Base-by-base conservation (phyloP, 2,888 invertebrate genomes). In the Stenolophus ochropezus region DNA sequence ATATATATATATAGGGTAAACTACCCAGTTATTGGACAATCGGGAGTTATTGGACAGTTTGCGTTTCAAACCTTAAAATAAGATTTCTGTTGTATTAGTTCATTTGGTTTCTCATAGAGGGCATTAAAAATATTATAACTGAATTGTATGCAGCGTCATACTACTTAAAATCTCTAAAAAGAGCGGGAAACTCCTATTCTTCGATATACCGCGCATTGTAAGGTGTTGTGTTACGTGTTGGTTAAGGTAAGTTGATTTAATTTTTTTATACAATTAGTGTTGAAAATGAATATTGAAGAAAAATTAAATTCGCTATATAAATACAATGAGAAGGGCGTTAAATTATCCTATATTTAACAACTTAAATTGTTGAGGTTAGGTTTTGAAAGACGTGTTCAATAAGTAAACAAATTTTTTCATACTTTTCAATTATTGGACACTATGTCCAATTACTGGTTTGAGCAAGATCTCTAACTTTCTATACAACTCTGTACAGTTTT, bases 351-450 rank as follows among this genome's bases (percentile, higher is more conserved):
- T 27, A 3, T 27, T 27, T 27, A 27, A 5, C 27, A 27, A 27
- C 27, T 27, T 27, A 27, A 27, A 27, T 27, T 27, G 27, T 27
- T 51, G 16, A 51, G 51, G 16, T 51, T 51, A 51, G 51, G 5
- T 51, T 51, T 16, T 51, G n/a, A 16, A 51, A 51, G 51, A 16
- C 14, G 61, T 61, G 21, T 61, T 8, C 61, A 61, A 61, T 20
- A 18, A 18, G 8, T 61, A 27, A 61, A 61, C 23, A 11, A 61
- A 23, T 16, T 61, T 61, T 61, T 61, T 18, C 27, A 61, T 61
- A 61, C n/a, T 23, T 61, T 61, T 61, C 21, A 61, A 20, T 61
- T 61, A 18, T 27, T 61, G 61, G 61, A 21, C 61, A 61, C 14
- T 27, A 20, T 61, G 61, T 61, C 61, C 21, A 61, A 61, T 61